These are phyloP conservation scores for Ianthella basta DNA, from an alignment of 37 sponge, comb jelly and placozoan species.

Conservation along the genomic window DNA sequence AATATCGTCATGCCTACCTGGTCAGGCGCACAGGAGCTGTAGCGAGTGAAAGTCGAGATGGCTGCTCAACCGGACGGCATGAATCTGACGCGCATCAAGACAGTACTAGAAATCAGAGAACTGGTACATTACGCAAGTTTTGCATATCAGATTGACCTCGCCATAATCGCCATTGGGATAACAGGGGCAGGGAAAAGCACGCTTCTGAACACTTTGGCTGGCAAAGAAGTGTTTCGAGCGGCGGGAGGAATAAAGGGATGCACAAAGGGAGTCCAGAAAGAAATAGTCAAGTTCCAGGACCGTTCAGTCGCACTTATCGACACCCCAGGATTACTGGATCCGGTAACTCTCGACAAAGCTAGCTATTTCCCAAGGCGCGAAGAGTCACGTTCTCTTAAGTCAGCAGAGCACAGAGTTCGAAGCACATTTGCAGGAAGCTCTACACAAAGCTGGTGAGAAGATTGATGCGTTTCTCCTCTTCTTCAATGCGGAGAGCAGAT, in stretches of 20 bases:
- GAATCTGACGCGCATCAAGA: not conserved
- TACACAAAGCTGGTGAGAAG: not conserved
- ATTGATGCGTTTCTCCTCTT: constrained; percentile 4
- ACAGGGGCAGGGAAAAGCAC: constrained; percentile 25
- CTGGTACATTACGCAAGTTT: not conserved
- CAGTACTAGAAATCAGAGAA: not conserved
- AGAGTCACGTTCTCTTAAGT: too few species aligned
- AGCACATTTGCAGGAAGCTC: not conserved
- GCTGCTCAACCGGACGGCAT: not conserved
- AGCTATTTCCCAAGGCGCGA: too few species aligned
- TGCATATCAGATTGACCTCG: not conserved
- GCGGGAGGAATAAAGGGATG: not conserved
- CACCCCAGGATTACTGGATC: constrained; percentile 12
- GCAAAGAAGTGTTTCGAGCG: not conserved
- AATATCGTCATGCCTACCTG: too few species aligned
- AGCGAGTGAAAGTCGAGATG: too few species aligned
- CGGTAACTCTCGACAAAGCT: not conserved
- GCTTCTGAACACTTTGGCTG: not conserved
- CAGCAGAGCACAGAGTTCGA: not conserved
- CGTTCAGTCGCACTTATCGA: not conserved
- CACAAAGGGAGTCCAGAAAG: not conserved
- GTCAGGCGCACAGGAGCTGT: too few species aligned
- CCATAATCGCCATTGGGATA: not conserved
- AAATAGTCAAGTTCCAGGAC: not conserved
- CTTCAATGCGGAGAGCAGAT: not conserved